A percentile compares a stretch with the other conserved stretches of the same genome.
Conservation (phyloP, 2,888 invertebrate species). For the Scaptomyza flava region DNA sequence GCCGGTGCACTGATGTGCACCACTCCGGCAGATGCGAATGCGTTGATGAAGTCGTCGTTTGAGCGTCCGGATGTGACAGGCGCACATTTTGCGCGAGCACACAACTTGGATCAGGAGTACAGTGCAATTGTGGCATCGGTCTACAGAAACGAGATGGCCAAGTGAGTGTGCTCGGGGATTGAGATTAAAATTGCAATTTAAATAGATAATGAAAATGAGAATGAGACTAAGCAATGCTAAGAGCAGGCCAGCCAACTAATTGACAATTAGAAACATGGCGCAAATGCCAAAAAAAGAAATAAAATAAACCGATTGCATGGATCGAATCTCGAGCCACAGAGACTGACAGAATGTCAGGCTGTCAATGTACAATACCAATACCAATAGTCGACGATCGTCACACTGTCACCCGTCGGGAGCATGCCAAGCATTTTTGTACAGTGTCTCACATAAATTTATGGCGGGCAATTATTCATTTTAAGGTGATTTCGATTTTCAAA, state of each 20-base stretch:
- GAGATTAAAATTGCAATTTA: slow-evolving; percentile 4
- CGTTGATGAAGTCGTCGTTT: slow-evolving; percentile 76
- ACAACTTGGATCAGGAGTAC: slow-evolving; percentile 80
- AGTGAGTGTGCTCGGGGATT: slow-evolving; percentile 68
- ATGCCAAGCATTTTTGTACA: slow-evolving; percentile 60
- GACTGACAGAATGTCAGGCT: slow-evolving; percentile 66
- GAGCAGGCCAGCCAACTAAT: slow-evolving; percentile 57
- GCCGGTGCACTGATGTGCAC: slow-evolving; percentile 43
- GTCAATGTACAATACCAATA: slow-evolving; percentile 46
- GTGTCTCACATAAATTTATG: slow-evolving; percentile 79
- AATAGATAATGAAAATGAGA: slow-evolving; percentile 17
- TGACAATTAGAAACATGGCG: slow-evolving; percentile 75
- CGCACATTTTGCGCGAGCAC: slow-evolving; percentile 45
- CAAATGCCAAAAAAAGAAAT: slow-evolving; percentile 40
- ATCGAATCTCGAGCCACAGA: slow-evolving; percentile 16
- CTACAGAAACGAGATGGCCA: slow-evolving; percentile 77
- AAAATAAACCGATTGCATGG: background rate
- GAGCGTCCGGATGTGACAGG: slow-evolving; percentile 71
- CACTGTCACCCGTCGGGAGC: slow-evolving; percentile 19
- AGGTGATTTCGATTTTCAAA: slow-evolving; percentile 45
- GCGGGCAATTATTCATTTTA: slow-evolving; percentile 77
- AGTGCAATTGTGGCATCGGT: slow-evolving; percentile 81
- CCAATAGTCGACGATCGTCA: slow-evolving; percentile 9
- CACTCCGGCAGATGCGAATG: slow-evolving; percentile 58
- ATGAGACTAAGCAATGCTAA: slow-evolving; percentile 35